phyloP scores from a whole-genome alignment of 1,140 invertebrate genomes.

The Papilio dardanus region DNA sequence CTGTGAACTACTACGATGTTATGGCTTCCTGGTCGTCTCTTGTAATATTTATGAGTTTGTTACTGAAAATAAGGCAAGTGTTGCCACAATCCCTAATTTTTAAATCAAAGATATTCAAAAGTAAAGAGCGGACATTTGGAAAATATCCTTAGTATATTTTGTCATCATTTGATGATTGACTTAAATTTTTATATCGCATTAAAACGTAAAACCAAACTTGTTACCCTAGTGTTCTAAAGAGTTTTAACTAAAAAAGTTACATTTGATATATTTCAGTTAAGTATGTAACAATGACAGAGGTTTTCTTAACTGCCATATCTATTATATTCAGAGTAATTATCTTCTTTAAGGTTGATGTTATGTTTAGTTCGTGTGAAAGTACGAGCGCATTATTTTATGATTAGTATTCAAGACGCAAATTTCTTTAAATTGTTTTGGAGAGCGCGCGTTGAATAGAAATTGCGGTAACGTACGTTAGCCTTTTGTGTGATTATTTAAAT shows the following conservation, averaged over 20 bases:
- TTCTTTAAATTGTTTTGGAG: constrained; percentile 36
- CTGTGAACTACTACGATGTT: not conserved
- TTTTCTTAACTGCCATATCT: not conserved
- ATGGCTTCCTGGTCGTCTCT: not conserved
- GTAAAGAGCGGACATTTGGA: not conserved
- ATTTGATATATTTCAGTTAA: not conserved
- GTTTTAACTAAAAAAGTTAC: too few relatives aligned
- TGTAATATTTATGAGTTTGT: not conserved
- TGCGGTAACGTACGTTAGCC: not conserved
- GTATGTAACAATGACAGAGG: not conserved
- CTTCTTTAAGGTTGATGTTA: not conserved
- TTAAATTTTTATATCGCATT: too few relatives aligned
- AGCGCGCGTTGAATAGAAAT: constrained; percentile 27
- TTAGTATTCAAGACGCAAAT: constrained; percentile 33
- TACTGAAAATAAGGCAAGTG: not conserved
- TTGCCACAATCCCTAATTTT: too few relatives aligned
- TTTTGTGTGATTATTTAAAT: constrained; percentile 4
- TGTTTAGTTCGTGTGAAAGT: constrained; percentile 27
- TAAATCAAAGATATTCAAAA: not conserved
- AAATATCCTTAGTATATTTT: too few relatives aligned
- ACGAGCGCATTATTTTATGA: constrained; percentile 26
- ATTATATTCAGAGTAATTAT: constrained; percentile 21
- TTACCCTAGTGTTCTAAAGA: not conserved
- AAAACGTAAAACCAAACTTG: too few relatives aligned
- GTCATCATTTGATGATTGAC: too few relatives aligned